A percentile compares a stretch with the other conserved stretches of the same genome.
Conservation (phyloP, 2,113 vertebrate genomes). For the Strix aluco region DNA sequence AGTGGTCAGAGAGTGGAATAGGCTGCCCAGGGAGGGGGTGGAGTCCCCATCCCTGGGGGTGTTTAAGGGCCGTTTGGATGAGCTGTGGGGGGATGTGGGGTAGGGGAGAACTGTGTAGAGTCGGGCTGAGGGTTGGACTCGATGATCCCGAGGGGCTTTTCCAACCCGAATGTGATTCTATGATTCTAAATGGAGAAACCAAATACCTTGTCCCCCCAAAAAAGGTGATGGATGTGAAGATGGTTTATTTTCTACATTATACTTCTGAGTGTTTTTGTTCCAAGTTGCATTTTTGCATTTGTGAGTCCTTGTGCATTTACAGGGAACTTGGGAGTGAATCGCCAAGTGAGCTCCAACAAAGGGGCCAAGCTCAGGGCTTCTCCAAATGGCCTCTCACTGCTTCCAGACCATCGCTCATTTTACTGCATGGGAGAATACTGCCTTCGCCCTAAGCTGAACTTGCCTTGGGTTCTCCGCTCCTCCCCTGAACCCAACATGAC, state of each 20-base stretch:
- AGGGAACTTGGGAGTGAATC: not conserved
- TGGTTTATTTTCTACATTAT: not conserved
- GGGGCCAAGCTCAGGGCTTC: not conserved
- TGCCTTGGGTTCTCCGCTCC: not conserved
- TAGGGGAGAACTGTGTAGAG: no score
- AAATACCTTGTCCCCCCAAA: rapidly evolving
- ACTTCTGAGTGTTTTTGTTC: not conserved
- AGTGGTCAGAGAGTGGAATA: no score
- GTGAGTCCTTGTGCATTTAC: not conserved
- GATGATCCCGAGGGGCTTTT: no score
- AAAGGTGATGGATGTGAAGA: not conserved
- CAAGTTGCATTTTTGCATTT: not conserved
- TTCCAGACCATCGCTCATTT: not conserved
- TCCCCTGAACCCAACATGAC: not conserved
- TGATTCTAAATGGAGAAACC: not conserved
- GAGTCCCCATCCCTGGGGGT: no score
- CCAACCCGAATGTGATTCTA: no score
- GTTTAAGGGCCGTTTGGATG: no score
- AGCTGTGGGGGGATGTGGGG: no score
- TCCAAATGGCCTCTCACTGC: not conserved
- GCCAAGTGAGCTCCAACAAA: not conserved
- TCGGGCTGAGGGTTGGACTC: no score
- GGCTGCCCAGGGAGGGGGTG: no score
- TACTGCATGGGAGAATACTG: not conserved
- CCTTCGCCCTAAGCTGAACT: not conserved